These are phyloP conservation scores for Cecidostiba fungosa DNA, from an alignment of 2,888 invertebrate species.

Conservation along the genomic window DNA sequence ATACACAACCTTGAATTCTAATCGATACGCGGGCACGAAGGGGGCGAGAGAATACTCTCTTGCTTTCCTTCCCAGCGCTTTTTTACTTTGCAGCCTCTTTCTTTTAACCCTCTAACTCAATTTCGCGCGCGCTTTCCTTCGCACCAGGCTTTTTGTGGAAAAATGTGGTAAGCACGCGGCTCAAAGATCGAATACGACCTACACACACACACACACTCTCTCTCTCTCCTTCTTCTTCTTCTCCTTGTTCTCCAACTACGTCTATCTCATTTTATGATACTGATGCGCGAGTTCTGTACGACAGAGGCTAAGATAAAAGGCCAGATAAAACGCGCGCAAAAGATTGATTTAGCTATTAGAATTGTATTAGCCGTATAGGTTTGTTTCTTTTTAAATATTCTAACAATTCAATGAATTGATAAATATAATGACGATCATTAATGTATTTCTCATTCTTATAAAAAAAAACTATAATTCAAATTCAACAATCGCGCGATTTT, in stretches of 20 bases:
- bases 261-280: slow-evolving; percentile 15
- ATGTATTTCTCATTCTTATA: too few relatives aligned
- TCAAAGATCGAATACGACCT: slow-evolving; percentile 52
- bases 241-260: neutral
- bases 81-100: neutral
- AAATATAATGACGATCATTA: too few relatives aligned
- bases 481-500: too few relatives aligned
- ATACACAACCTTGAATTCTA: slow-evolving; percentile 56
- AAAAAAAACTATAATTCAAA: too few relatives aligned
- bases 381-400: too few relatives aligned
- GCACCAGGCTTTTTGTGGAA: slow-evolving; percentile 46
- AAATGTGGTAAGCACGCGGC: slow-evolving; percentile 41
- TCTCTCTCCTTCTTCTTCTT: neutral
- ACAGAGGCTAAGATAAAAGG: neutral
- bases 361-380: too few relatives aligned
- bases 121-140: slow-evolving; percentile 35
- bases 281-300: neutral
- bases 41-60: slow-evolving; percentile 33
- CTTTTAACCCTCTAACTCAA: slow-evolving; percentile 42
- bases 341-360: neutral
- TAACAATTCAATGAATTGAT: too few relatives aligned
- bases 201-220: neutral
- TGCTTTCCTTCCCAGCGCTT: neutral
- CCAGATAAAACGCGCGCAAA: too few relatives aligned
- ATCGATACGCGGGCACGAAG: slow-evolving; percentile 52